Base-by-base conservation (phyloP, 2,888 invertebrate genomes). In the Apamea crenata region DNA sequence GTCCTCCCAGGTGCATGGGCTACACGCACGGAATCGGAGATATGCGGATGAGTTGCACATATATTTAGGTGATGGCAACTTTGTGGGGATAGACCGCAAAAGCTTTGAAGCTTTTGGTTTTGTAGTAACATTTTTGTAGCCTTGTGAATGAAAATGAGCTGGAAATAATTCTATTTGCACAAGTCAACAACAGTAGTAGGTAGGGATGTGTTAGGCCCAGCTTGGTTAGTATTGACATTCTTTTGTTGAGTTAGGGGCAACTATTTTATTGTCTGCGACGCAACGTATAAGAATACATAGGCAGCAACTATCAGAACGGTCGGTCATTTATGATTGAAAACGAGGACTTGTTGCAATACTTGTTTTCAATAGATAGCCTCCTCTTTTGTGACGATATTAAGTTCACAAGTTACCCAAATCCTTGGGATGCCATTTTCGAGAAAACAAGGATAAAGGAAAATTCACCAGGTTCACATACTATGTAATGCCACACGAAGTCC, bases 1-100 rank as follows among this genome's bases (percentile, higher is more conserved):
- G 56, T 67, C 40, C 70, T 71, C 77, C 79, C 82, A 79, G 88
- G 76, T 82, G 84, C 82, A 81, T 78, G 88, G 81, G 78, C 66
- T 76, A 68, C 80, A 86, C 82, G 88, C 90, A 77, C 88, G 82
- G 77, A 81, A 81, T 88, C 74, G n/a, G 66, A 88, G 71, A 80
- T 84, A 88, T 89, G 75, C 78, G 84, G 74, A 84, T 81, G 78
- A 81, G 74, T 69, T 81, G 72, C 75, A 77, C 73, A 80, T 78
- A 72, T 68, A 61, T 89, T 75, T 66, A 75, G 70, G 78, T 82
- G 77, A 85, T 77, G 72, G 66, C 79, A 78, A 74, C 79, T 77
- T 82, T 82, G 74, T 78, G 21, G 0, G 61, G 82, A 80, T 70
- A 68, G 0, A 70, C 66, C 36, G 4, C 74, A n/a, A 71, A 84